Evolutionary conservation across 92 coral and sea anemone genomes (phyloP).

Genomic region (Desmophyllum pertusum): DNA sequence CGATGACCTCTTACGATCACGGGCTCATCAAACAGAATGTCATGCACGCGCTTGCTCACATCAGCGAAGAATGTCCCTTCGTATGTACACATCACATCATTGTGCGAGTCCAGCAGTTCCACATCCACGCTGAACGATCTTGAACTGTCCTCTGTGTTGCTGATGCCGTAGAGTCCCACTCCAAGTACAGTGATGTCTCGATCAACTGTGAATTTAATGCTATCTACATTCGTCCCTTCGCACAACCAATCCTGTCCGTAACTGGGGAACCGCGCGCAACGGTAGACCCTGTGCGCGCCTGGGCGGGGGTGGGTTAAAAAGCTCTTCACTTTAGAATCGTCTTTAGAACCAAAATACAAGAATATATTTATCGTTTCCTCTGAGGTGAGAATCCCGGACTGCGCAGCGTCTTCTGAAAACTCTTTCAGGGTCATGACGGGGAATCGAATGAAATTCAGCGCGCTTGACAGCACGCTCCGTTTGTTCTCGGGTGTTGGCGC

Average conservation of each 20-base stretch:
- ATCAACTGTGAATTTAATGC: slow-evolving; percentile 82
- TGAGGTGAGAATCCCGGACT: slow-evolving; percentile 79
- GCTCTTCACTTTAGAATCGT: slow-evolving; percentile 71
- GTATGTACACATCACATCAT: slow-evolving; percentile 77
- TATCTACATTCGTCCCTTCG: slow-evolving; percentile 83
- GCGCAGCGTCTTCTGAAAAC: slow-evolving; percentile 85
- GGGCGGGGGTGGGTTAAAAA: slow-evolving; percentile 70
- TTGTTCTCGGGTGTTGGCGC: slow-evolving; percentile 74
- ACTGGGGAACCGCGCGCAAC: slow-evolving; percentile 73
- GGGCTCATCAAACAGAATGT: slow-evolving; percentile 75
- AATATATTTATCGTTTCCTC: slow-evolving; percentile 80
- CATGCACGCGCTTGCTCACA: slow-evolving; percentile 58
- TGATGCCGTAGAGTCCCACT: slow-evolving; percentile 82
- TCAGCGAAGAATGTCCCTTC: slow-evolving; percentile 73
- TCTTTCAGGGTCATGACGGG: slow-evolving; percentile 85
- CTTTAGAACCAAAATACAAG: slow-evolving; percentile 82
- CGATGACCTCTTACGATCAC: slow-evolving; percentile 67
- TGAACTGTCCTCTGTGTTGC: slow-evolving; percentile 55
- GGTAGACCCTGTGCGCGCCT: slow-evolving; percentile 73
- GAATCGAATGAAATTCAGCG: slow-evolving; percentile 75
- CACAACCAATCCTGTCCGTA: slow-evolving; percentile 78
- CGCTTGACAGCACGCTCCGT: slow-evolving; percentile 74
- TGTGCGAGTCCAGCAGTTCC: slow-evolving; percentile 84
- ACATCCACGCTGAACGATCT: slow-evolving; percentile 73
- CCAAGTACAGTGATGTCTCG: slow-evolving; percentile 70